These are phyloP conservation scores for Psilanteris sp. DNA, from an alignment of 1,140 invertebrate species.

Conservation along the genomic window DNA sequence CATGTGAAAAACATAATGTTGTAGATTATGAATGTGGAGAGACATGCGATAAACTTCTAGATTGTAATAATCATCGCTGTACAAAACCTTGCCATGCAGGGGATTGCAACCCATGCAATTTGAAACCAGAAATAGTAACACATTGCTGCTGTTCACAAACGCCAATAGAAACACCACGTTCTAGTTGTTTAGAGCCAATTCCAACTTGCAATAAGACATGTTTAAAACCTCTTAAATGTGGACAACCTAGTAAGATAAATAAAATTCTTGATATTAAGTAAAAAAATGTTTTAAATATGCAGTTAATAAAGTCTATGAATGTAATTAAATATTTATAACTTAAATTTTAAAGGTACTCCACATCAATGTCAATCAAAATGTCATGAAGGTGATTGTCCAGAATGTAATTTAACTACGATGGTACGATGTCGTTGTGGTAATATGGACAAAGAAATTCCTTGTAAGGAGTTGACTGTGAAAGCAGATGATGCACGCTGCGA, in stretches of 20 bases:
- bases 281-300: too few species aligned
- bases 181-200: constrained; percentile 90
- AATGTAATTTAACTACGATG: constrained; percentile 88
- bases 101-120: constrained; percentile 85
- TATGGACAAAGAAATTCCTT: constrained; percentile 90
- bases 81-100: constrained; percentile 90
- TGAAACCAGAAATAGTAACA: constrained; percentile 83
- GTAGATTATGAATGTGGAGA: constrained; percentile 81
- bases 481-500: constrained; percentile 89
- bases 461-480: constrained; percentile 85
- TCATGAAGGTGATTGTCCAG: constrained; percentile 90
- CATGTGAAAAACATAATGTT: constrained; percentile 76
- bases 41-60: constrained; percentile 90
- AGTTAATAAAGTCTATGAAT: too few species aligned
- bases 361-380: constrained; percentile 89
- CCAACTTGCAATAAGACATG: constrained; percentile 92
- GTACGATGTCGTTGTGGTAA: constrained; percentile 95
- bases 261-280: too few species aligned
- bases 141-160: constrained; percentile 94
- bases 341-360: constrained; percentile 82
- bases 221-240: constrained; percentile 89
- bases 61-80: constrained; percentile 90
- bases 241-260: constrained; percentile 82
- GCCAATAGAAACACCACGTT: constrained; percentile 78
- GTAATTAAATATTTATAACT: too few species aligned